Percentiles rank a stretch among this genome's conserved stretches.
Conservation (phyloP, 1,140 invertebrate species). For the Drosophila bipectinata region DNA sequence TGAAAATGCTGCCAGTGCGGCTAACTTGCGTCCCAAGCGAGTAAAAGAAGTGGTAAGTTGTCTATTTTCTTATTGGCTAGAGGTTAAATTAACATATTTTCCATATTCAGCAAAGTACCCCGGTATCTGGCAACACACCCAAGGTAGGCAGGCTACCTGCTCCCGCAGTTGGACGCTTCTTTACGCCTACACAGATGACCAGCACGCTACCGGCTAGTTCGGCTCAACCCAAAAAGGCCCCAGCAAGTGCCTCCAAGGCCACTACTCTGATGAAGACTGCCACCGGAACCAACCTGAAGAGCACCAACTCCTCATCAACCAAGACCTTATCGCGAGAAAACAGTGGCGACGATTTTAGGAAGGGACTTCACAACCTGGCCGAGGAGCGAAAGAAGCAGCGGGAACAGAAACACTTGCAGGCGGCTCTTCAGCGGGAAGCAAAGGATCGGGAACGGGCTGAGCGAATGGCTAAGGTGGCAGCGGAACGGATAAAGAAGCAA, state of each 20-base stretch:
- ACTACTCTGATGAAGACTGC: slow-evolving; percentile 51
- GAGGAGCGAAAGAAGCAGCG: slow-evolving; percentile 86
- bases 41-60: slow-evolving; percentile 56
- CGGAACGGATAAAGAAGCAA: slow-evolving; percentile 85
- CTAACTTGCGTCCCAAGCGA: slow-evolving; percentile 49
- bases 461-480: slow-evolving; percentile 85
- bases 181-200: slow-evolving; percentile 68
- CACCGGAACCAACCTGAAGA: slow-evolving; percentile 57
- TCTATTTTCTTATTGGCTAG: neutral
- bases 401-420: slow-evolving; percentile 86
- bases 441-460: slow-evolving; percentile 85
- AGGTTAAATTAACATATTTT: neutral
- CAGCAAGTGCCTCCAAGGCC: slow-evolving; percentile 70
- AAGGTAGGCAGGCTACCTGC: slow-evolving; percentile 61
- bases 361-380: slow-evolving; percentile 74
- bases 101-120: neutral
- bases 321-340: slow-evolving; percentile 72
- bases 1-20: slow-evolving; percentile 84
- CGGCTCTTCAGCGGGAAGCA: slow-evolving; percentile 85
- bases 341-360: slow-evolving; percentile 77
- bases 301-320: slow-evolving; percentile 48
- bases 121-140: slow-evolving; percentile 56
- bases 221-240: slow-evolving; percentile 62
- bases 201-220: slow-evolving; percentile 37
- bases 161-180: slow-evolving; percentile 73